A percentile compares a stretch with the other conserved stretches of the same genome.
phyloP scores from a whole-genome alignment of 2,888 invertebrate genomes.

The Drosophila multiciliata region DNA sequence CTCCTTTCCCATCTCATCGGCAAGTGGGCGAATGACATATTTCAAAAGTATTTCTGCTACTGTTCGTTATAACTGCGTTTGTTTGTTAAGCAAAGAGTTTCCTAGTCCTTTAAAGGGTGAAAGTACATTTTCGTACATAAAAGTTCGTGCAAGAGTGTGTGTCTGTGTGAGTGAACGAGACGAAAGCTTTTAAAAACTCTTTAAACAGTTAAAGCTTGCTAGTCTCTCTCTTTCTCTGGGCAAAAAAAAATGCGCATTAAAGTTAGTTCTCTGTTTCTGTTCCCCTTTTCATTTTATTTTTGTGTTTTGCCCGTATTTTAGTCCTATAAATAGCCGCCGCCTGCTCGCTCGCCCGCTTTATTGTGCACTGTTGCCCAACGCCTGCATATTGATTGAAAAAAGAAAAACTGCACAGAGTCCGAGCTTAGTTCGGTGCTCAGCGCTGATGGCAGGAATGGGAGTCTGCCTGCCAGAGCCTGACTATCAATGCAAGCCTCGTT shows the following conservation, averaged over 20 bases:
- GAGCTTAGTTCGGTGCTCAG: conserved; percentile 11
- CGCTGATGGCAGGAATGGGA: background rate
- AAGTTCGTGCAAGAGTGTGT: conserved; percentile 37
- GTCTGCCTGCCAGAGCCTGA: background rate
- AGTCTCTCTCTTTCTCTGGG: conserved; percentile 18
- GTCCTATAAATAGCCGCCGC: conserved; percentile 59
- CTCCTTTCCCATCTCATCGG: conserved; percentile 2
- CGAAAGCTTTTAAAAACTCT: conserved; percentile 35
- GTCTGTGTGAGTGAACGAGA: conserved; percentile 23
- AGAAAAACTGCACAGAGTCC: conserved; percentile 42
- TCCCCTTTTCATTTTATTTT: conserved; percentile 9
- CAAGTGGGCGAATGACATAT: conserved; percentile 65
- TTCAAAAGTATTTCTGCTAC: conserved; percentile 58
- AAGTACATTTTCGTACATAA: conserved; percentile 55
- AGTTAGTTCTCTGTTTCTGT: conserved; percentile 45
- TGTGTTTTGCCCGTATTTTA: conserved; percentile 26
- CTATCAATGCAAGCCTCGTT: conserved; percentile 35
- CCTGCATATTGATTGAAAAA: conserved; percentile 69
- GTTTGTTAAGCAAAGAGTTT: conserved; percentile 32
- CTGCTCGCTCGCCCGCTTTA: conserved; percentile 38
- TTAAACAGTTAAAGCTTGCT: conserved; percentile 57
- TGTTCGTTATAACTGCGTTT: conserved; percentile 28
- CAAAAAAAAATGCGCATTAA: conserved; percentile 53
- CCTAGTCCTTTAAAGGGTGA: conserved; percentile 76
- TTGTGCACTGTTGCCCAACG: conserved; percentile 40